A percentile compares a stretch with the other conserved stretches of the same genome.
These are phyloP conservation scores for Lamellibrachia luymesi DNA, from an alignment of 1,140 invertebrate genomes.

Conservation along the genomic window DNA sequence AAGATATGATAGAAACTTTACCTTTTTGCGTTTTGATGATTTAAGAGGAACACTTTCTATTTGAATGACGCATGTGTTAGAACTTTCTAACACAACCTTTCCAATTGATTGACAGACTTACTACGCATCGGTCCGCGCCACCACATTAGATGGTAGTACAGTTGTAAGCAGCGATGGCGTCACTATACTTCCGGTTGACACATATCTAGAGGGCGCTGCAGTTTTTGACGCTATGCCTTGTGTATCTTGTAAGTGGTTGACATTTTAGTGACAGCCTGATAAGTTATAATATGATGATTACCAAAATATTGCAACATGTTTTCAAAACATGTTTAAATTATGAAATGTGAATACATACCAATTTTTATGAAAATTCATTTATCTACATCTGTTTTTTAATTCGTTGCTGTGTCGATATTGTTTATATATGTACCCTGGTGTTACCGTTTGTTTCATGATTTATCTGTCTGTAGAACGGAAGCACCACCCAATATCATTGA, in stretches of 20 bases:
- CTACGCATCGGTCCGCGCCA: not conserved
- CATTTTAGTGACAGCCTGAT: not conserved
- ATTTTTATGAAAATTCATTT: too few relatives aligned
- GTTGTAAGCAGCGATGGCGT: conserved; percentile 3
- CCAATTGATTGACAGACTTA: not conserved
- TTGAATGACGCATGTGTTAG: too few relatives aligned
- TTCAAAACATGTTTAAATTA: not conserved
- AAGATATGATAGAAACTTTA: too few relatives aligned
- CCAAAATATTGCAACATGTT: not conserved
- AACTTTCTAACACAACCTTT: too few relatives aligned
- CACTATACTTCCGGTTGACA: not conserved
- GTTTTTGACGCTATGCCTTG: not conserved
- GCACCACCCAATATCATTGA: too few relatives aligned
- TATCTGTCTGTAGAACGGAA: too few relatives aligned
- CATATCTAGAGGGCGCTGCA: not conserved
- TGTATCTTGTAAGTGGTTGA: not conserved
- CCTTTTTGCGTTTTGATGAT: too few relatives aligned
- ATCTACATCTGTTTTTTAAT: too few relatives aligned
- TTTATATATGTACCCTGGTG: too few relatives aligned
- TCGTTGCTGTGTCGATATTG: too few relatives aligned
- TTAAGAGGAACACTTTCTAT: too few relatives aligned
- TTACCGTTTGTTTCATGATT: too few relatives aligned
- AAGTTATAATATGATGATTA: not conserved
- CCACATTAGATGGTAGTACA: not conserved
- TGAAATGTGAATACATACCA: not conserved